A percentile compares a stretch with the other conserved stretches of the same genome.
phyloP scores from a whole-genome alignment of 2,888 invertebrate genomes.

The Pyrocoelia pectoralis region DNA sequence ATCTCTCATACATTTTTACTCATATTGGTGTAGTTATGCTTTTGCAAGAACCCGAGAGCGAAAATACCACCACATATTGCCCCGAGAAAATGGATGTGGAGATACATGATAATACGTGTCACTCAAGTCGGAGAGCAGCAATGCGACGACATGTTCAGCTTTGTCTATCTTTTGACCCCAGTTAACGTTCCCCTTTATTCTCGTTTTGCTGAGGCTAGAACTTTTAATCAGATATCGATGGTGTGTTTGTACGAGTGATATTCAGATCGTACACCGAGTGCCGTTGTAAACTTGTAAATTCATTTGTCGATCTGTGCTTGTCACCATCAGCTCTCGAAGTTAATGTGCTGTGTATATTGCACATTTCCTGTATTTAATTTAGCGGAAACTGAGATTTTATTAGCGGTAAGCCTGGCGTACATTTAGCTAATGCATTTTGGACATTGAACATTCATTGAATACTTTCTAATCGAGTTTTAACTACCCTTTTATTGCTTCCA shows the following conservation, averaged over 20 bases:
- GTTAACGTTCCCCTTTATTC: conserved; percentile 15
- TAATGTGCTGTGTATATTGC: conserved; percentile 47
- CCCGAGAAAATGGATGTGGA: conserved; percentile 36
- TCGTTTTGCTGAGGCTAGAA: conserved; percentile 25
- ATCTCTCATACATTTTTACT: conserved; percentile 42
- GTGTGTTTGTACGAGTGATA: conserved; percentile 21
- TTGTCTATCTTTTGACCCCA: conserved; percentile 20
- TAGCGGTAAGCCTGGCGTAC: conserved; percentile 41
- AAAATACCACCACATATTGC: conserved; percentile 39
- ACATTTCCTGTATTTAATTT: conserved; percentile 46
- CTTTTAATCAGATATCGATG: conserved; percentile 31
- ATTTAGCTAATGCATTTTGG: conserved; percentile 40
- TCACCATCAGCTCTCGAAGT: conserved; percentile 38
- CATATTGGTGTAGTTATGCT: conserved; percentile 39
- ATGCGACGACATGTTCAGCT: neutral
- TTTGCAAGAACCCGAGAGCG: conserved; percentile 22
- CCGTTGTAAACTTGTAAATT: conserved; percentile 35
- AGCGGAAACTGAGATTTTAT: conserved; percentile 51
- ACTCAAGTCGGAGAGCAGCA: conserved; percentile 34
- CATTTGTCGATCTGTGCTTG: conserved; percentile 36
- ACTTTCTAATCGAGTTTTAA: conserved; percentile 31
- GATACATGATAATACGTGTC: conserved; percentile 44
- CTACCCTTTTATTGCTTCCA: conserved; percentile 27
- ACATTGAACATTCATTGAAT: conserved; percentile 35
- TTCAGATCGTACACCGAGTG: conserved; percentile 21